A percentile compares a stretch with the other conserved stretches of the same genome.
These are phyloP conservation scores for Chaenodraco wilsoni DNA, from an alignment of 2,797 vertebrate genomes.

Conservation along the genomic window DNA sequence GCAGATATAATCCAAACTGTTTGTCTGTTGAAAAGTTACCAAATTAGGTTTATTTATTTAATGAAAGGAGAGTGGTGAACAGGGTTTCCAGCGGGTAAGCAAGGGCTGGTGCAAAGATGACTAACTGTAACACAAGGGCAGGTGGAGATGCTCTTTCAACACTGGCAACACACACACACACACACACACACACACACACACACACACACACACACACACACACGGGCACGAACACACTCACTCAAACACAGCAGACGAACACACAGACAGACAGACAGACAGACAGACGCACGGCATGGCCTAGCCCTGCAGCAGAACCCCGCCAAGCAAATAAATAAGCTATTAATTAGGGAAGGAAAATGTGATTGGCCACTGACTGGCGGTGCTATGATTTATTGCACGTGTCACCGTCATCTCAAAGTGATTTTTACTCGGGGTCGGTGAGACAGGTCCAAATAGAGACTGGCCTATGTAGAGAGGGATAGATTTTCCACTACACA, in stretches of 20 bases:
- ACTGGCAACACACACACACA: neutral
- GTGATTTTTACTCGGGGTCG: slow-evolving; percentile 73
- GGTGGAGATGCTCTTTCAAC: slow-evolving; percentile 63
- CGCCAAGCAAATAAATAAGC: slow-evolving; percentile 83
- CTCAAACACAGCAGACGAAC: slow-evolving; percentile 33
- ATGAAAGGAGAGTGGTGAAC: slow-evolving; percentile 11
- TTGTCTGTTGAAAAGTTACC: slow-evolving; percentile 40
- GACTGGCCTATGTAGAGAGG: slow-evolving; percentile 67
- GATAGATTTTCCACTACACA: slow-evolving; percentile 73
- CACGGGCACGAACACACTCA: slow-evolving; percentile 2
- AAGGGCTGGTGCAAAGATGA: slow-evolving; percentile 19
- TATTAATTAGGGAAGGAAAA: slow-evolving; percentile 85
- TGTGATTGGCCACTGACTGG: slow-evolving; percentile 78
- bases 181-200: slow-evolving; percentile 8
- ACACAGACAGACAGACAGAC: slow-evolving; percentile 16
- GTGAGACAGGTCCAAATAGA: slow-evolving; percentile 75
- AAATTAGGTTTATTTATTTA: neutral
- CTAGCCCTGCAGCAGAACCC: slow-evolving; percentile 35
- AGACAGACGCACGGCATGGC: slow-evolving; percentile 30
- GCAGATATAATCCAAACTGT: slow-evolving; percentile 44
- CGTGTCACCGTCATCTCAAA: slow-evolving; percentile 80
- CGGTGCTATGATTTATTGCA: slow-evolving; percentile 83
- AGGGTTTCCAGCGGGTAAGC: slow-evolving; percentile 28
- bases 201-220: slow-evolving; percentile 15
- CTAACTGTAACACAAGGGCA: slow-evolving; percentile 41